Conservation (phyloP, 2,113 vertebrate genomes). For the Scopus umbretta region DNA sequence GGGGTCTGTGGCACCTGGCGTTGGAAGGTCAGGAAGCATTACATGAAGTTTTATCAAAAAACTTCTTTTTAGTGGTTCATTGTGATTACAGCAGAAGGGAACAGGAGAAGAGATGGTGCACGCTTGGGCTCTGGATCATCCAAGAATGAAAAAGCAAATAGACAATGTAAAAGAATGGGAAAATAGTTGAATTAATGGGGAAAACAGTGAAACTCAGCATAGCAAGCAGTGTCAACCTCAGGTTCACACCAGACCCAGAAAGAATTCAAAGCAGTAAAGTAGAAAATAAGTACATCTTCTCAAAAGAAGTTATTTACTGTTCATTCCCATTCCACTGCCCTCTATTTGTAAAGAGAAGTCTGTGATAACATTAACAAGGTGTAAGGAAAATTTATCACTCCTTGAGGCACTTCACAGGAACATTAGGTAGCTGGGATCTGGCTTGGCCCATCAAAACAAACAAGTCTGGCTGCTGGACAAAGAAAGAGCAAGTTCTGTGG, state of each 20-base stretch:
- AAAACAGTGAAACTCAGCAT: background rate
- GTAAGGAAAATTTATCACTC: background rate
- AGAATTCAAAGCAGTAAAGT: background rate
- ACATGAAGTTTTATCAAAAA: background rate
- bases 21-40: slow-evolving; percentile 1
- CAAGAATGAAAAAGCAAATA: background rate
- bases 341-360: background rate
- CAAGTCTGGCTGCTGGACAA: background rate
- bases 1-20: slow-evolving; percentile 15
- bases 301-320: background rate
- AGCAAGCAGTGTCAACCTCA: background rate
- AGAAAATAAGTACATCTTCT: background rate
- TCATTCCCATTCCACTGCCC: background rate
- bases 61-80: background rate
- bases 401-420: background rate
- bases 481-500: background rate
- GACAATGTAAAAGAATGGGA: background rate
- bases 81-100: background rate
- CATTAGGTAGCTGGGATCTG: background rate
- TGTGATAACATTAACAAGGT: background rate
- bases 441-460: background rate
- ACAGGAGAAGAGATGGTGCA: background rate
- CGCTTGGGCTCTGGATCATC: background rate
- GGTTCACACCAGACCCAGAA: background rate
- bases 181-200: background rate